These are phyloP conservation scores for Pterostichus niger DNA, from an alignment of 2,888 invertebrate species.

Conservation along the genomic window DNA sequence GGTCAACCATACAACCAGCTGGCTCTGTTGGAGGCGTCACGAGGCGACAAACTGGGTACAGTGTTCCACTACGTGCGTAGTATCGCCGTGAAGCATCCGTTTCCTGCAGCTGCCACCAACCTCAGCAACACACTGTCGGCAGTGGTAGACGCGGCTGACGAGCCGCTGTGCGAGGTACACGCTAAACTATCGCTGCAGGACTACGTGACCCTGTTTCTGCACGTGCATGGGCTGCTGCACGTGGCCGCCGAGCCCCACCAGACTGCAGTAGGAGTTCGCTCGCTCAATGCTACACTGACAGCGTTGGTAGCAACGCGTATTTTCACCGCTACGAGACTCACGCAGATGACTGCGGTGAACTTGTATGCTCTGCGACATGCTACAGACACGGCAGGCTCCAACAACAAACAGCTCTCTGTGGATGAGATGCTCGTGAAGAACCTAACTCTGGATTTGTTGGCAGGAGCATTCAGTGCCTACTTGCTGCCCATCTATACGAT, in stretches of 20 bases:
- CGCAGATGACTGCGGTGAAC: conserved; percentile 88
- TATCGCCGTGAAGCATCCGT: conserved; percentile 90
- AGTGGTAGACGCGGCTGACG: conserved; percentile 78
- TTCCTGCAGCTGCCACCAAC: conserved; percentile 91
- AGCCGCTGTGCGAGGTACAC: conserved; percentile 78
- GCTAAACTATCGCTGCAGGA: conserved; percentile 82
- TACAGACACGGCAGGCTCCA: conserved; percentile 76
- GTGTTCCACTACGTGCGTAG: conserved; percentile 93
- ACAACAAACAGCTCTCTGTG: conserved; percentile 63
- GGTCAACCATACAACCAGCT: conserved; percentile 96
- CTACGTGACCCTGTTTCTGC: conserved; percentile 81
- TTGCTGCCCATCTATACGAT: conserved; percentile 85
- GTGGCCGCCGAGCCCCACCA: conserved; percentile 80
- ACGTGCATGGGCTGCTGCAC: conserved; percentile 81
- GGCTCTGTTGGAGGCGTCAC: conserved; percentile 89
- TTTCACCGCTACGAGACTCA: conserved; percentile 86
- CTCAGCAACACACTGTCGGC: conserved; percentile 85
- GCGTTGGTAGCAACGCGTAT: conserved; percentile 89
- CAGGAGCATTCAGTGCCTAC: conserved; percentile 84
- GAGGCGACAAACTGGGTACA: conserved; percentile 89
- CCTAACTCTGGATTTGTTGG: conserved; percentile 82
- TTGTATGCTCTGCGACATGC: conserved; percentile 85
- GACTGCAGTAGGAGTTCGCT: conserved; percentile 82
- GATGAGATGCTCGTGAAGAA: conserved; percentile 81
- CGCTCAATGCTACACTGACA: conserved; percentile 85